These are phyloP conservation scores for Regulus satrapa DNA, from an alignment of 2,113 vertebrate genomes.

Conservation along the genomic window DNA sequence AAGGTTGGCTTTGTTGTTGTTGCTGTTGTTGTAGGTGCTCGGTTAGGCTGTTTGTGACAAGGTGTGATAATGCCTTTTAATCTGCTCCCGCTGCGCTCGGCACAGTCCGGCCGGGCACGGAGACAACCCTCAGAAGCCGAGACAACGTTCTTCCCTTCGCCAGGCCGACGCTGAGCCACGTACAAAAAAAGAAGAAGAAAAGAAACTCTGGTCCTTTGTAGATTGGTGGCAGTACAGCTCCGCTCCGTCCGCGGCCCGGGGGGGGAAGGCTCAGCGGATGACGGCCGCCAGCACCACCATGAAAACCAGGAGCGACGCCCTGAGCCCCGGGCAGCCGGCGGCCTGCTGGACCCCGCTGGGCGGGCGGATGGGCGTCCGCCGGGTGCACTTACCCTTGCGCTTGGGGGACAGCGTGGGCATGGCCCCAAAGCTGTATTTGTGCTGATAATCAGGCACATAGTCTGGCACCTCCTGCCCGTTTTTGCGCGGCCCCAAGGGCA, in stretches of 20 bases:
- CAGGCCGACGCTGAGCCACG: slow-evolving; percentile 60
- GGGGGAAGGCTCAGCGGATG: slow-evolving; percentile 67
- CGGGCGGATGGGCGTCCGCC: slow-evolving; percentile 78
- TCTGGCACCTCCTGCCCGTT: slow-evolving; percentile 81
- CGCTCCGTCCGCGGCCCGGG: background rate
- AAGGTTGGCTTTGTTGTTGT: slow-evolving; percentile 14
- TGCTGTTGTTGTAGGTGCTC: slow-evolving; percentile 44
- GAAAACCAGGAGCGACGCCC: slow-evolving; percentile 66
- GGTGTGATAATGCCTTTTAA: slow-evolving; percentile 48
- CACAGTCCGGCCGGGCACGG: slow-evolving; percentile 58
- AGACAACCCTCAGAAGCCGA: slow-evolving; percentile 51
- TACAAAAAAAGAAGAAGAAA: slow-evolving; percentile 70
- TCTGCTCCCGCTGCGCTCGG: slow-evolving; percentile 10
- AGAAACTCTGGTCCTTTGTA: slow-evolving; percentile 75
- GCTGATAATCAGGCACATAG: slow-evolving; percentile 76
- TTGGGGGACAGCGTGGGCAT: slow-evolving; percentile 68
- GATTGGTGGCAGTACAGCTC: slow-evolving; percentile 69
- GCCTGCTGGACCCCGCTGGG: slow-evolving; percentile 92
- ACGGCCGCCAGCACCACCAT: slow-evolving; percentile 77
- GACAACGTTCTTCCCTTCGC: slow-evolving; percentile 52
- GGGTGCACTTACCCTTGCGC: slow-evolving; percentile 79
- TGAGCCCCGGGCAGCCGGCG: slow-evolving; percentile 60
- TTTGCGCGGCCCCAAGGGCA: slow-evolving; percentile 74
- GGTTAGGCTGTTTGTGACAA: slow-evolving; percentile 49
- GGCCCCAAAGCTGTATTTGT: slow-evolving; percentile 71